Evolutionary conservation across 2,888 invertebrate species (phyloP), one percentile per base, ranked within the genome.

Genomic region (Drosophila rubida): DNA sequence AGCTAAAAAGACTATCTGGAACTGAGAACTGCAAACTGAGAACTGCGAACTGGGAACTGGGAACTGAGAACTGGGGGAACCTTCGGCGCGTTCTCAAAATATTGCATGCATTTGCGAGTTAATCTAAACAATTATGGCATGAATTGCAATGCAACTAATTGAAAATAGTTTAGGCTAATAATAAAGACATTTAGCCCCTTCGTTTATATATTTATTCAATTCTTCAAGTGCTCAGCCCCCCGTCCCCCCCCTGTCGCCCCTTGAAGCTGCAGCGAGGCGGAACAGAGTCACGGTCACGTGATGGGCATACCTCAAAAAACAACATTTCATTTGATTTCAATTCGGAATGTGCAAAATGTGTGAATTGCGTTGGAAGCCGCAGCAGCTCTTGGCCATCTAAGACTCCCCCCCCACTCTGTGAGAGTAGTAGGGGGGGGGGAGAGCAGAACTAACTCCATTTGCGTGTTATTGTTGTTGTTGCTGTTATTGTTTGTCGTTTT

Each of bases 121-220:
- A 75, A 72, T 78, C 62, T 49, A 77, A 77, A 65, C 69, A 75
- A 72, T 80, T 83, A 78, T 78, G 69, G 59, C 61, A 69, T 64
- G 61, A 73, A 74, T 65, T 69, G 60, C 72, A 41, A 53, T 61
- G 78, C 69, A 75, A 69, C 72, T 80, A 83, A 80, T 83, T 80
- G 84, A 80, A 72, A 78, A 83, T 63, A 60, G 75, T 72, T 80
- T 80, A 77, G 48, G 62, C 69, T 55, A 64, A 74, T 71, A 68
- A 77, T 75, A 64, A 82, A 80, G 66, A 72, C 61, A 75, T 66
- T 61, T 62, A 51, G 16, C 16, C n/a, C 11, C 41, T 35, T 35
- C 3, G 35, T 23, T 49, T 9, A 13, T 11, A 13, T 11, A 27
- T 7, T 39, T 16, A 25, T 37, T 35, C 13, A 35, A 35, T 35